Evolutionary conservation across 23 tunicate species (phyloP), one percentile per base, ranked within the genome.

Genomic region (Halocynthia aurantium): DNA sequence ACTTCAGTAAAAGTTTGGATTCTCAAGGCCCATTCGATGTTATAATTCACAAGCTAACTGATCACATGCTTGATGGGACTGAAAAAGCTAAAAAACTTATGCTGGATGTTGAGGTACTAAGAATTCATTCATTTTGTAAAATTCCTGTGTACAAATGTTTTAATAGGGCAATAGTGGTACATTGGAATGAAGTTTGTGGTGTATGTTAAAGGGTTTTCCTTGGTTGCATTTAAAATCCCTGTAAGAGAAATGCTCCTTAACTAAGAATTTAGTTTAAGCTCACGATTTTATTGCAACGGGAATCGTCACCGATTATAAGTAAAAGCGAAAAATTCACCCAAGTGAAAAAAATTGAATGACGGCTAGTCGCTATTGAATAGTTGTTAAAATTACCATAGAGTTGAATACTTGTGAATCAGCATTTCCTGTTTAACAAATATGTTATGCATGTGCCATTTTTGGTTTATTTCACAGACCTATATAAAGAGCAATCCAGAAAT

Each of bases 21-120:
- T 80, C 72, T 6, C 97, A 91, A 72, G 97, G 90, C 19, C 83
- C 91, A 44, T 91, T 91, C 77, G 91, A 71, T 81, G 97, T 87
- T 11, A 83, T 91, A 50, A 83, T 91, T 77, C 97, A 91, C 60
- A 91, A 91, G 55, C 49, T 91, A 13, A 91, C 97, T 15, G 97
- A 91, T 71, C 78, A 82, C 51, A 91, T 91, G 87, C 77, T 85
- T 83, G 72, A 77, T 72, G 97, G 97, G 22, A 85, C 77, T 70
- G 65, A 77, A 62, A 57, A 11, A 51, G 91, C 97, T 8, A 87
- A 84, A 22, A 81, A 81, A 52, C 52, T 81, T 77, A 65, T 91
- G 67, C 58, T 60, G 61, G 75, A 78, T 22, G 78, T 91, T 66
- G 82, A 91, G 87, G 97, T 91, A 17, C 73, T 51, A 6, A 51